These are phyloP conservation scores for Oreochromis tanganicae DNA, from an alignment of 2,113 vertebrate species.

Conservation along the genomic window DNA sequence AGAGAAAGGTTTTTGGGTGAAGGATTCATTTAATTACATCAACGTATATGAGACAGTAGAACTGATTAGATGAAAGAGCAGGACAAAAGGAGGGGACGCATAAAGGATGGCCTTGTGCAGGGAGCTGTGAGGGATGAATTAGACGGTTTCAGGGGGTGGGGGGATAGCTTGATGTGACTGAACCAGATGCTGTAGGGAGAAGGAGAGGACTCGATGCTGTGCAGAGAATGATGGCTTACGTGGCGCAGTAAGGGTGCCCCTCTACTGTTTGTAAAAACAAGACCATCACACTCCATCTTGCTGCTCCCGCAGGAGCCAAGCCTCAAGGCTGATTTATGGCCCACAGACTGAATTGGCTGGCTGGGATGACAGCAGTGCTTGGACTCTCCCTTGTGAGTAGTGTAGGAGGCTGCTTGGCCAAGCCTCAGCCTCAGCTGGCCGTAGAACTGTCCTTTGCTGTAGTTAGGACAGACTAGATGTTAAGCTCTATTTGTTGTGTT, in stretches of 20 bases:
- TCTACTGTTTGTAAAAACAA: constrained; percentile 80
- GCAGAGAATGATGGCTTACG: constrained; percentile 65
- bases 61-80: constrained; percentile 39
- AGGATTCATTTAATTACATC: constrained; percentile 57
- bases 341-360: constrained; percentile 70
- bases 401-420: constrained; percentile 47
- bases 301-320: constrained; percentile 69
- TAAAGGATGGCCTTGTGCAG: constrained; percentile 29
- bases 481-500: constrained; percentile 29
- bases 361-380: constrained; percentile 70
- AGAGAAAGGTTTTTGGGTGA: constrained; percentile 30
- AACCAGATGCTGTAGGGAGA: constrained; percentile 65
- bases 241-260: constrained; percentile 67
- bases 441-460: constrained; percentile 38
- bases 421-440: constrained; percentile 52
- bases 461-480: constrained; percentile 42
- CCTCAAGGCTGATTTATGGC: constrained; percentile 78
- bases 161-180: constrained; percentile 52
- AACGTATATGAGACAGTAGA: constrained; percentile 30
- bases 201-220: constrained; percentile 51
- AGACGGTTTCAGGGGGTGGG: not conserved
- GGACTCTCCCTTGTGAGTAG: constrained; percentile 68
- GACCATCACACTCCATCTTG: constrained; percentile 81
- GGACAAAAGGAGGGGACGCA: constrained; percentile 44
- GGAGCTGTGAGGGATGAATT: constrained; percentile 38